These are phyloP conservation scores for Neodiprion fabricii DNA, from an alignment of 1,140 invertebrate genomes.

Conservation along the genomic window DNA sequence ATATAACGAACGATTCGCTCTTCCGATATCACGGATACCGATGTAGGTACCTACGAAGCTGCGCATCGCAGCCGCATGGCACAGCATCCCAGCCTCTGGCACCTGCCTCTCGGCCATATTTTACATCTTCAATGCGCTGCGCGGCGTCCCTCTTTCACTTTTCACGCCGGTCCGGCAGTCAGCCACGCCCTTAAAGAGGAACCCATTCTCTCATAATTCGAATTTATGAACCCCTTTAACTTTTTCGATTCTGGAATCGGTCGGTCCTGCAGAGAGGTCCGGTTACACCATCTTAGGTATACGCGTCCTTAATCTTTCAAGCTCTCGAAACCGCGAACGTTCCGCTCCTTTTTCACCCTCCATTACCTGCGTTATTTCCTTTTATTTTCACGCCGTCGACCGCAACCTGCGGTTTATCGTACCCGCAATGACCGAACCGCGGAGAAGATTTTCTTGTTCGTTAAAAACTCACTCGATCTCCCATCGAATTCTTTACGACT, in stretches of 20 bases:
- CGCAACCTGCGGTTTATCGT: neutral
- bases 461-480: too few species aligned
- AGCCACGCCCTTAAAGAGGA: neutral
- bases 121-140: slow-evolving; percentile 2
- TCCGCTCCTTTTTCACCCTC: neutral
- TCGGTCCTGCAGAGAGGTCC: neutral
- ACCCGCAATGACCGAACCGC: neutral
- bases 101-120: neutral
- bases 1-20: slow-evolving; percentile 11
- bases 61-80: too few species aligned
- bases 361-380: neutral
- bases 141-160: neutral
- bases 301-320: neutral
- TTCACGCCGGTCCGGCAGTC: neutral
- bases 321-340: too few species aligned
- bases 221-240: neutral
- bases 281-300: neutral
- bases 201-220: slow-evolving; percentile 2
- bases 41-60: neutral
- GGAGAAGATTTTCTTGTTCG: too few species aligned
- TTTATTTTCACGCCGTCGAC: neutral
- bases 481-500: too few species aligned
- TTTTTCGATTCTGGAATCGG: neutral
- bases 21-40: neutral
- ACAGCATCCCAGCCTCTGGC: neutral